Evolutionary conservation across 2,113 vertebrate species (phyloP).

Genomic region (Salvelinus namaycush): DNA sequence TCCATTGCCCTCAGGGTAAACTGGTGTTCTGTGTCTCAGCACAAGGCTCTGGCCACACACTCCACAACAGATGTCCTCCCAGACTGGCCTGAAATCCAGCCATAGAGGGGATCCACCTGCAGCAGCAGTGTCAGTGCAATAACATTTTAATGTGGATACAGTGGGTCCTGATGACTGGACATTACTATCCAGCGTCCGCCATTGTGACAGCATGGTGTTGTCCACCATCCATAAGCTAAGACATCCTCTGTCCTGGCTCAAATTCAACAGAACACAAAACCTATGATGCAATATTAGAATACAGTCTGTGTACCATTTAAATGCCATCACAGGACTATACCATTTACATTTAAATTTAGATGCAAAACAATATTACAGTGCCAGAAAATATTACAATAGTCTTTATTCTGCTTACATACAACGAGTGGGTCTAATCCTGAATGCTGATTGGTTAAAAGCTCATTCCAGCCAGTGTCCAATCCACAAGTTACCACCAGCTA

Average conservation of each 20-base stretch:
- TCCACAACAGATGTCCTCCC: conserved; percentile 50
- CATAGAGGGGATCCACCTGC: conserved; percentile 41
- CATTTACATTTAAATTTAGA: too few relatives aligned
- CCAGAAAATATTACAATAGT: not conserved
- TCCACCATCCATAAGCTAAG: not conserved
- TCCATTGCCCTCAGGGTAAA: conserved; percentile 73
- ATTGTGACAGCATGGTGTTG: not conserved
- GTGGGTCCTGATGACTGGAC: not conserved
- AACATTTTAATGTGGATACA: not conserved
- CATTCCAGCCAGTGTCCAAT: too few relatives aligned
- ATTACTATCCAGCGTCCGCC: not conserved
- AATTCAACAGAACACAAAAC: not conserved
- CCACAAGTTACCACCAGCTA: too few relatives aligned
- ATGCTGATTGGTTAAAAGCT: too few relatives aligned
- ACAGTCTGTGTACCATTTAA: not conserved
- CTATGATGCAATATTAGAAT: too few relatives aligned
- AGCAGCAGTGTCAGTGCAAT: not conserved
- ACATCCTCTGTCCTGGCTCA: not conserved
- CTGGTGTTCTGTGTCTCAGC: conserved; percentile 78
- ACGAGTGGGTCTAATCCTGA: too few relatives aligned
- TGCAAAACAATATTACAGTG: too few relatives aligned
- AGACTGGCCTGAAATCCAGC: conserved; percentile 11
- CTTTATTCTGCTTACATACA: not conserved
- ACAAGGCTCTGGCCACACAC: conserved; percentile 41
- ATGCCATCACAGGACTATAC: too few relatives aligned